Conservation (phyloP, 2,888 invertebrate species). For the Teleiodes luculella region DNA sequence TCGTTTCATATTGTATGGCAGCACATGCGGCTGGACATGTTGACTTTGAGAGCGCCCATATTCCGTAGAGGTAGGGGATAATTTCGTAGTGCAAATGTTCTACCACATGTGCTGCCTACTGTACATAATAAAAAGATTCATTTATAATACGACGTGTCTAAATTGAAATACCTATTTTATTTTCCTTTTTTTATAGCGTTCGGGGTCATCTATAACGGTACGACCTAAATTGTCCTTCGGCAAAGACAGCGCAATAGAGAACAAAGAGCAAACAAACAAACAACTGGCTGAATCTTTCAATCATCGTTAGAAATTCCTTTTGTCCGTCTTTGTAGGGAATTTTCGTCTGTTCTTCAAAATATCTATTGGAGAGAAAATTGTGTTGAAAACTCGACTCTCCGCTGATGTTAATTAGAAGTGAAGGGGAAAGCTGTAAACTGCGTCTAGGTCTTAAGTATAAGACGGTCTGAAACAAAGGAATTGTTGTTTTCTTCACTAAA, state of each 20-base stretch:
- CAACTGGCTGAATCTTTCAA: slow-evolving; percentile 6
- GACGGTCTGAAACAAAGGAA: neutral
- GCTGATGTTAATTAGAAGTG: no score
- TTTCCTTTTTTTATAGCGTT: no score
- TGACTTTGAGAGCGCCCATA: no score
- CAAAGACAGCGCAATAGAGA: neutral
- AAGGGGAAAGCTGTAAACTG: neutral
- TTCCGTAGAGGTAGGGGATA: no score
- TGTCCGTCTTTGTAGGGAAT: neutral
- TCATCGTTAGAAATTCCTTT: slow-evolving; percentile 11
- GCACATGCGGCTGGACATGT: no score
- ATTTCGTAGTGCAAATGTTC: no score
- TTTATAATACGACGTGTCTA: no score
- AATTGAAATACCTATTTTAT: no score
- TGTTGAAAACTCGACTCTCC: neutral
- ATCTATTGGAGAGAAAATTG: neutral
- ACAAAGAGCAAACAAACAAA: neutral
- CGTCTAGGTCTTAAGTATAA: neutral
- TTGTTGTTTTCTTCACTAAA: no score
- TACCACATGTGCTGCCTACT: no score
- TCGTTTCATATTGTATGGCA: no score
- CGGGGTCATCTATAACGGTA: neutral
- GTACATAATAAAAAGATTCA: no score
- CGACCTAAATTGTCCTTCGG: neutral
- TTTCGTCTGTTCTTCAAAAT: neutral